Base-by-base conservation (phyloP, 2,113 vertebrate species). In the Oenanthe melanoleuca region DNA sequence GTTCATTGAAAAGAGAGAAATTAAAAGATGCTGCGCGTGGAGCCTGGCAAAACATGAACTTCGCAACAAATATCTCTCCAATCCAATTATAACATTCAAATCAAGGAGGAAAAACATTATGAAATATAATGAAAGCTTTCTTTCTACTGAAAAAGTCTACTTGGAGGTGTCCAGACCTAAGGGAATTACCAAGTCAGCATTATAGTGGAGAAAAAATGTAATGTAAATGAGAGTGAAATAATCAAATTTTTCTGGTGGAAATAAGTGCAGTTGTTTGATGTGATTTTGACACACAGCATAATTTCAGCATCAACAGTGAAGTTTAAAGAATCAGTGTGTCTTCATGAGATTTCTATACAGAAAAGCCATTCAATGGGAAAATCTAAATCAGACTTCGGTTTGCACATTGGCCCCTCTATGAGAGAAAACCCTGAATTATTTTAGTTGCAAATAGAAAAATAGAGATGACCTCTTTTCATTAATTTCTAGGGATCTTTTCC, bases 81-180 rank as follows among this genome's bases (percentile, higher is more conserved):
- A 94, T 96, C 91, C 97, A 98, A 98, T 98, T 98, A 97, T 95
- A 96, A 92, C 88, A 96, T 97, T 98, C 91, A 98, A 97, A 98
- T 97, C 96, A 96, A 98, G 95, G 60, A 89, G 82, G 4, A 29
- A 82, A 96, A 90, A 79, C 23, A 21, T 19, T 66, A 90, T 86
- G 31, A 94, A 95, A 95, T 95, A 88, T 86, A 98, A 97, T 95
- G 94, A 97, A 97, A 96, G 90, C 88, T 97, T 94, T 50, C 80
- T 96, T 95, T 87, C 85, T 80, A n/a, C 42, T 40, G 82, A 77
- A 87, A 93, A 86, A 80, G 52, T 61, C 74, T 61, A 83, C 89
- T 93, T 80, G 95, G 90, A 94, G 60, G 70, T 95, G 97, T 96
- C 94, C 94, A 72, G 72, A 80, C 95, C 96, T 88, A 61, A 94